Evolutionary conservation across 2,113 vertebrate species (phyloP), one percentile per base, ranked within the genome.

Genomic region (human (Homo sapiens)): DNA sequence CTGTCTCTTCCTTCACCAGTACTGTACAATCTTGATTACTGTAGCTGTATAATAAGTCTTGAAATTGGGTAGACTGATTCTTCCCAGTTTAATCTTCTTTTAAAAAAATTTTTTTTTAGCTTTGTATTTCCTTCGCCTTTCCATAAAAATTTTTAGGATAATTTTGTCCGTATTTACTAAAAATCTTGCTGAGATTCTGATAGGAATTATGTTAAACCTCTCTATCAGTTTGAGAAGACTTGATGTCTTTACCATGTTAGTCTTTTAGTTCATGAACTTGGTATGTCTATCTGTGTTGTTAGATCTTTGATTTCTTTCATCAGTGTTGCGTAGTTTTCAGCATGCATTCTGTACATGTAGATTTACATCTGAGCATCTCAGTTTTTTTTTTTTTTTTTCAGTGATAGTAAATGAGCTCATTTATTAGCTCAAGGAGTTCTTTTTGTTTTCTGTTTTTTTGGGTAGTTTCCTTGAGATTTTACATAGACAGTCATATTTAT

Each of bases 41-140:
- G 8, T 35, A 73, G 45, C 73, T 81, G 2, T 45, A 14, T 27
- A 76, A 5, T 50, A 66, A 35, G 35, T 59, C 40, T 81, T 76
- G 27, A 82, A 50, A 50, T 76, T 40, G 57, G 30, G 5, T 92
- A 38, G 50, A 78, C 35, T 6, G 48, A 22, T 57, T 91, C 14
- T 18, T 86, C n/a, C 30, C 9, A 78, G 55, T 73, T 90, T 64
- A 61, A 85, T 73, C 48, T 43, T 68, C 27, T 87, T 92, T 81
- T 32, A 52, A 52, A 87, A n/a, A 73, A 10, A 7, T 10, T 45
- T 8, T 12, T 61, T 78, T 79, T 90, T 85, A 90, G n/a, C 27
- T 78, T 78, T 94, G n/a, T 83, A 61, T 27, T 88, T 88, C 32
- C 64, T 73, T 88, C 92, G 32, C 59, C 27, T 95, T 84, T 95